Conservation (phyloP, 37 sponge, comb jelly and placozoan species). For the Ianthella basta region DNA sequence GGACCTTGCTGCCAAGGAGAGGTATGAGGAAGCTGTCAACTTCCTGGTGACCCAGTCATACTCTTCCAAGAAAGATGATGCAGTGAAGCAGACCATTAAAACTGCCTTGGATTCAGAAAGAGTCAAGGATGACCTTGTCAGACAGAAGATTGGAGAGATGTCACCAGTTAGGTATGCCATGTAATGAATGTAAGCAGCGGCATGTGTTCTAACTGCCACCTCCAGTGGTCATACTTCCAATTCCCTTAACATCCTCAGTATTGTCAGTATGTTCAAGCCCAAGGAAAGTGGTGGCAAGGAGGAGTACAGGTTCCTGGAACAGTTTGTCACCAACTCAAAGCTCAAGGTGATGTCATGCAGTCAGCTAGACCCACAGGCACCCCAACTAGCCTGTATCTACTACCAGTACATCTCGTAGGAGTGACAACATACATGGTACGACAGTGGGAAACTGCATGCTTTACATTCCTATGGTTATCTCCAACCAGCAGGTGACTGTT, state of each 20-base stretch:
- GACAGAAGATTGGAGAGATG: background rate
- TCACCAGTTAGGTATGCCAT: slow-evolving; percentile 12
- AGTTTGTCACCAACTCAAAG: background rate
- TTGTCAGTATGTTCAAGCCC: background rate
- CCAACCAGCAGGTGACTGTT: too few species aligned
- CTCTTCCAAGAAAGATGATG: slow-evolving; percentile 8
- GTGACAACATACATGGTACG: too few species aligned
- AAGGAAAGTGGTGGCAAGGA: slow-evolving; percentile 1
- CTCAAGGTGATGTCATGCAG: background rate
- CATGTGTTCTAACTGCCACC: too few species aligned
- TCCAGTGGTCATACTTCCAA: too few species aligned
- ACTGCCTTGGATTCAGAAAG: background rate
- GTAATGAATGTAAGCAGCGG: too few species aligned
- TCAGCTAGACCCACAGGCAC: too few species aligned
- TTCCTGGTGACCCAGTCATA: background rate
- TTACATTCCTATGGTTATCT: too few species aligned
- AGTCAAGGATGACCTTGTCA: background rate
- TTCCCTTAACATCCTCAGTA: too few species aligned
- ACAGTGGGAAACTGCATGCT: too few species aligned
- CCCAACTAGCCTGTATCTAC: too few species aligned
- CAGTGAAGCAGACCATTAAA: background rate
- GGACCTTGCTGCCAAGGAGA: slow-evolving; percentile 21
- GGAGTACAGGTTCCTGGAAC: background rate
- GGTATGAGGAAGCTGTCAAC: background rate
- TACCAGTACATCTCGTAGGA: too few species aligned